These are phyloP conservation scores for Neomorphus geoffroyi DNA, from an alignment of 2,797 vertebrate genomes.

Conservation along the genomic window DNA sequence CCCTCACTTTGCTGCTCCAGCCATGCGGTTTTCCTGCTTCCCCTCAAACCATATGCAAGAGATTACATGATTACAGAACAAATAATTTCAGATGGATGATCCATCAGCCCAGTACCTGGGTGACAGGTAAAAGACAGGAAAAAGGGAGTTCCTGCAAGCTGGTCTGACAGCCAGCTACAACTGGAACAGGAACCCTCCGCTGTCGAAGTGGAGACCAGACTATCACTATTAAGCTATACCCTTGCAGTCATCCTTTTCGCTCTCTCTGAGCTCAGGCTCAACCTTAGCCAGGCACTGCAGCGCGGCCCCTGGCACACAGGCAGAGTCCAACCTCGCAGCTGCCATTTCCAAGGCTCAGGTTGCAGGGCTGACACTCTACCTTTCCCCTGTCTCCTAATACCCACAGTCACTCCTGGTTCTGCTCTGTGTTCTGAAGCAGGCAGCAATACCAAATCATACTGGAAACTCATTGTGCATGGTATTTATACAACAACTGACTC, in stretches of 20 bases:
- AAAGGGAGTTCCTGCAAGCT: not conserved
- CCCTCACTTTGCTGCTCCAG: not conserved
- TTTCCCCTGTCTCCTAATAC: not conserved
- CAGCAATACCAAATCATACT: not conserved
- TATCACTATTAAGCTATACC: not conserved
- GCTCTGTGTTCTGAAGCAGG: not conserved
- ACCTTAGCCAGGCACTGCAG: not conserved
- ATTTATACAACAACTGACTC: not conserved
- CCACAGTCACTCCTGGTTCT: not conserved
- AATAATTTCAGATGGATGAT: not conserved
- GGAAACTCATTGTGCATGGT: not conserved
- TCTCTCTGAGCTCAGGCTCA: not conserved
- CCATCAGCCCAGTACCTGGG: not conserved
- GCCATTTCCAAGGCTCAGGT: not conserved
- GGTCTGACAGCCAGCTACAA: not conserved
- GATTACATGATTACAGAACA: not conserved
- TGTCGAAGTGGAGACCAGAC: not conserved
- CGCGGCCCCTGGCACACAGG: not conserved
- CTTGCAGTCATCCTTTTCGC: not conserved
- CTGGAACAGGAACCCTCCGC: not conserved
- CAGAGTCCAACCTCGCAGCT: not conserved
- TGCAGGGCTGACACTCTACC: not conserved
- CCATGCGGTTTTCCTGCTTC: not conserved
- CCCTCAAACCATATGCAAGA: not conserved
- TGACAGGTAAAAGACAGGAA: not conserved